Evolutionary conservation across 2,797 vertebrate species (phyloP).

Genomic region (Chaetophractus vellerosus): DNA sequence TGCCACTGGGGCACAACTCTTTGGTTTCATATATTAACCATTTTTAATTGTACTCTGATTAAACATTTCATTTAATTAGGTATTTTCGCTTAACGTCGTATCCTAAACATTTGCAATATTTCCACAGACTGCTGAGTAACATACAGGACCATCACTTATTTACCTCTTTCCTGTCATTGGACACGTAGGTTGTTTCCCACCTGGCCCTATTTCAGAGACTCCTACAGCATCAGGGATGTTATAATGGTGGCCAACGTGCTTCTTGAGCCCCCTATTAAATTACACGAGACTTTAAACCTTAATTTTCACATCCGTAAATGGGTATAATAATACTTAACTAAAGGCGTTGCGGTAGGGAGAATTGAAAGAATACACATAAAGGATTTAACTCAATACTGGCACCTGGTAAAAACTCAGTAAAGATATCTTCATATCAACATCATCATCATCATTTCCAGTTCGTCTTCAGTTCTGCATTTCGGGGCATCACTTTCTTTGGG

Average conservation of each 20-base stretch:
- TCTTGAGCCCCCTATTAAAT: neutral
- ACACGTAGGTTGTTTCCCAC: neutral
- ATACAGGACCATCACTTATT: neutral
- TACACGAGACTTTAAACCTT: neutral
- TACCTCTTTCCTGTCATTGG: neutral
- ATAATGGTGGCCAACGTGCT: fast-evolving
- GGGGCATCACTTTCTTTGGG: neutral
- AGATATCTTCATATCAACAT: fast-evolving
- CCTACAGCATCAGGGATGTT: neutral
- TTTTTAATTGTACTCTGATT: conserved; percentile 12
- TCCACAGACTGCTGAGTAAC: neutral
- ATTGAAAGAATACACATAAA: neutral
- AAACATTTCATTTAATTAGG: neutral
- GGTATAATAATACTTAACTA: neutral
- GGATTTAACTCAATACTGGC: neutral
- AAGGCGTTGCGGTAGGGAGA: neutral
- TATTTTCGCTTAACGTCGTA: neutral
- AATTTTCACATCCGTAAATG: neutral
- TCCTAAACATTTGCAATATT: neutral
- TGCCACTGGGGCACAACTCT: neutral
- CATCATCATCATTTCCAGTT: fast-evolving
- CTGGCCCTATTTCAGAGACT: neutral
- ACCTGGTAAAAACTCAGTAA: neutral
- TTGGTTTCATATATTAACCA: neutral
- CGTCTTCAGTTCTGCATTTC: neutral